Percentiles rank a stretch among this genome's conserved stretches.
Conservation (phyloP, 35 echinoderm and acorn worm species). For the Nesometra sesokonis region DNA sequence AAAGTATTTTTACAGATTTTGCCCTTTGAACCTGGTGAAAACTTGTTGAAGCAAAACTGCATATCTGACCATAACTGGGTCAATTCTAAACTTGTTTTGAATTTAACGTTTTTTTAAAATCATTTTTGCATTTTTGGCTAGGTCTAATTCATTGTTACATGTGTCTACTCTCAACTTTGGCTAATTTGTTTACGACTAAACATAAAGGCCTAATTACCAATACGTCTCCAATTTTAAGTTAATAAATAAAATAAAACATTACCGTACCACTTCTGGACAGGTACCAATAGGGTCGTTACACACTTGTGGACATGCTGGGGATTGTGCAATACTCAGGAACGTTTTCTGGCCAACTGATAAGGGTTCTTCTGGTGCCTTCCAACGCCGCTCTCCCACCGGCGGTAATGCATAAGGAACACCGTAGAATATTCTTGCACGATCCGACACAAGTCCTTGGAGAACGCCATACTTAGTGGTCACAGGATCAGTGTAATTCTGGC, state of each 20-base stretch:
- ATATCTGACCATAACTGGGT: too few relatives aligned
- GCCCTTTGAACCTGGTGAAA: too few relatives aligned
- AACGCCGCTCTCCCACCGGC: background rate
- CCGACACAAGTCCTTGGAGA: background rate
- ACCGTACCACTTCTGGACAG: background rate
- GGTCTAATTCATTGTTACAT: too few relatives aligned
- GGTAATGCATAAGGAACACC: constrained; percentile 19
- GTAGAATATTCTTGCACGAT: constrained; percentile 3
- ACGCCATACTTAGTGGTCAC: constrained; percentile 8
- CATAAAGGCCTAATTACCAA: too few relatives aligned
- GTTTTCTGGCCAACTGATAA: background rate
- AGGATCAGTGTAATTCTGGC: background rate
- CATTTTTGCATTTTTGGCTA: too few relatives aligned
- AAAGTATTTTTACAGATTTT: too few relatives aligned
- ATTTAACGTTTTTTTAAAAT: too few relatives aligned
- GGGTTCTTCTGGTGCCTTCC: constrained; percentile 6
- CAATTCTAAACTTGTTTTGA: too few relatives aligned
- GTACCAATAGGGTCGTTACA: background rate
- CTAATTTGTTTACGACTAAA: too few relatives aligned
- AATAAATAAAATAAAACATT: background rate
- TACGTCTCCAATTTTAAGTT: too few relatives aligned
- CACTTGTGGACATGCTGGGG: constrained; percentile 14
- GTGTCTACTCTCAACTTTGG: too few relatives aligned
- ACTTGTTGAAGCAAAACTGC: too few relatives aligned
- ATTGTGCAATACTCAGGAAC: background rate